Evolutionary conservation across 2,888 invertebrate species (phyloP), one percentile per base, ranked within the genome.

Genomic region (Apamea anceps): DNA sequence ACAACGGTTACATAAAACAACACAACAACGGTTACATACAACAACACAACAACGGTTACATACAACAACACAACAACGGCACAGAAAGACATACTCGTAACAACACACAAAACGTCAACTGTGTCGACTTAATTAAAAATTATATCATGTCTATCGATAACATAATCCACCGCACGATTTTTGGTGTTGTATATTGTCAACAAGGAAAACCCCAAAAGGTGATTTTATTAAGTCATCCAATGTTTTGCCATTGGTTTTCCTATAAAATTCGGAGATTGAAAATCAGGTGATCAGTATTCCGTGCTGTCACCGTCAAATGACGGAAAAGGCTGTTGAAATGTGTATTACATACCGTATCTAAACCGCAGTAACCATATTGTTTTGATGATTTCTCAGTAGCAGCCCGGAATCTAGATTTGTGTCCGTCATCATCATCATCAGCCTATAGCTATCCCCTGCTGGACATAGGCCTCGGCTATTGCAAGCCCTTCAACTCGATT

Each of bases 231-330:
- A 45, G 28, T 77, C 37, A 83, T n/a, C 8, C 54, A n/a, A 62
- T 63, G 68, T 62, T 63, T 75, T 45, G 45, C 51, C 6, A 62
- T 48, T 66, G 72, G 48, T 72, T 86, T 83, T 77, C 72, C 72
- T 65, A 42, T 15, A n/a, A 12, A 51, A 51, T 75, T 72, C 8
- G 32, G 72, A 82, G 67, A 68, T 57, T 67, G 10, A n/a, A 70
- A 70, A 71, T 57, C 5, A 5, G 51, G 18, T 32, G 32, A 57
- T 86, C 82, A 60, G 63, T 86, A 83, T 86, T 83, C 83, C 15
- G 10, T 42, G 18, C 32, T 72, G 28, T 48, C 18, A 37, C 62
- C 8, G 15, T 32, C 25, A 25, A 71, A 80, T 75, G 42, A 65
- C 57, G 76, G 28, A 72, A 51, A 28, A 7, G 13, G n/a, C 45